Conservation (phyloP, 2,888 invertebrate genomes). For the Eupelmus urozonus region DNA sequence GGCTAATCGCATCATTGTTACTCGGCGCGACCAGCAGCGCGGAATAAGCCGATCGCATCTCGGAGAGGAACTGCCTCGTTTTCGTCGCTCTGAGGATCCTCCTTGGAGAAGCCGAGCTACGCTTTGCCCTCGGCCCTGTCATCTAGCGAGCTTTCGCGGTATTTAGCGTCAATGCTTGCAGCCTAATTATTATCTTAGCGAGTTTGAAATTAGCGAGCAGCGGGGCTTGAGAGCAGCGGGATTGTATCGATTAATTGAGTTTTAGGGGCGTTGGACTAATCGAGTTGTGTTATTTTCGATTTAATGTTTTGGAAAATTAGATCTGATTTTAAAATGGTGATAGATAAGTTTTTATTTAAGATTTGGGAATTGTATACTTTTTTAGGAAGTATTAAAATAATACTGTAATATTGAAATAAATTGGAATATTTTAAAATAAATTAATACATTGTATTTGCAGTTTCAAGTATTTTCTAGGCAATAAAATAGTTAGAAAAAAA, state of each 20-base stretch:
- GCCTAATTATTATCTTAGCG: slow-evolving; percentile 49
- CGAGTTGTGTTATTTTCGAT: slow-evolving; percentile 7
- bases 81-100: neutral
- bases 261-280: slow-evolving; percentile 20
- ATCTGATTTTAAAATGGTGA: too few species aligned
- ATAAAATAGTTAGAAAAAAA: too few species aligned
- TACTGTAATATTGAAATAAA: too few species aligned
- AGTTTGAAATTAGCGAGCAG: slow-evolving; percentile 19
- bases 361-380: too few species aligned
- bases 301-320: slow-evolving; percentile 6
- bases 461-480: too few species aligned
- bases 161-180: slow-evolving; percentile 37
- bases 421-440: too few species aligned
- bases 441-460: too few species aligned
- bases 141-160: slow-evolving; percentile 27
- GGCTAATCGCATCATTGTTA: slow-evolving; percentile 74
- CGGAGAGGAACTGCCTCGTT: slow-evolving; percentile 26
- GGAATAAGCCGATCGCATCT: slow-evolving; percentile 75
- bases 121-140: slow-evolving; percentile 22
- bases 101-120: too few species aligned
- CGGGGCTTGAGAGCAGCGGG: neutral
- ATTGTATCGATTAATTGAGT: slow-evolving; percentile 37
- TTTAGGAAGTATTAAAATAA: too few species aligned
- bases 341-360: too few species aligned
- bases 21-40: slow-evolving; percentile 70